These are phyloP conservation scores for Calonectris borealis DNA, from an alignment of 2,113 vertebrate species.

Conservation along the genomic window DNA sequence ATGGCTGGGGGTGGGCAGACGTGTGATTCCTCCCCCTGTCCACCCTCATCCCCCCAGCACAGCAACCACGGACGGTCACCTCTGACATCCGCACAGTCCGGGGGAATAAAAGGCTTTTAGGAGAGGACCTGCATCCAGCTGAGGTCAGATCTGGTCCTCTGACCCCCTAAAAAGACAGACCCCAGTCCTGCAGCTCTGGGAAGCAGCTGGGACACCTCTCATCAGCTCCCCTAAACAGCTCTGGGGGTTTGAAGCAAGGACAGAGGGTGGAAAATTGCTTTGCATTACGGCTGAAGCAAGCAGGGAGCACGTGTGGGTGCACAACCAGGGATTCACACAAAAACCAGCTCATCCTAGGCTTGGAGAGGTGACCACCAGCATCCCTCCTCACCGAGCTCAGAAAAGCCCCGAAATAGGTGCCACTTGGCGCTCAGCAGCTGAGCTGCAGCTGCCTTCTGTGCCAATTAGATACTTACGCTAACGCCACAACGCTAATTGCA, in stretches of 20 bases:
- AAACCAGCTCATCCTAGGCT: neutral
- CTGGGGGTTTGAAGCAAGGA: neutral
- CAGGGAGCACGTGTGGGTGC: neutral
- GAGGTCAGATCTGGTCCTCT: neutral
- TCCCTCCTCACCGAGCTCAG: neutral
- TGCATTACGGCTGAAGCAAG: neutral
- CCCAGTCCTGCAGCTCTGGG: neutral
- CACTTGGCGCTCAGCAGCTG: neutral
- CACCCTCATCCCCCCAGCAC: neutral
- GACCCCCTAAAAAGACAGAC: neutral
- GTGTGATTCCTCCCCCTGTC: neutral
- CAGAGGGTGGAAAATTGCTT: neutral
- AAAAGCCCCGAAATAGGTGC: neutral
- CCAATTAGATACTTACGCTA: neutral
- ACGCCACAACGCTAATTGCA: neutral
- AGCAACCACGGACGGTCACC: neutral
- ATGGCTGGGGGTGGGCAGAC: neutral
- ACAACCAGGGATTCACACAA: neutral
- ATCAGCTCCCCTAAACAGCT: neutral
- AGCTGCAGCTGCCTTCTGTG: neutral
- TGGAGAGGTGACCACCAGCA: neutral
- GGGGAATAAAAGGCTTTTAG: neutral
- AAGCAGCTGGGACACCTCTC: neutral
- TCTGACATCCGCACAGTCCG: accelerated
- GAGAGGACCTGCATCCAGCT: neutral